Evolutionary conservation across 2,888 invertebrate species (phyloP), one percentile per base, ranked within the genome.

Genomic region (Troides aeacus): DNA sequence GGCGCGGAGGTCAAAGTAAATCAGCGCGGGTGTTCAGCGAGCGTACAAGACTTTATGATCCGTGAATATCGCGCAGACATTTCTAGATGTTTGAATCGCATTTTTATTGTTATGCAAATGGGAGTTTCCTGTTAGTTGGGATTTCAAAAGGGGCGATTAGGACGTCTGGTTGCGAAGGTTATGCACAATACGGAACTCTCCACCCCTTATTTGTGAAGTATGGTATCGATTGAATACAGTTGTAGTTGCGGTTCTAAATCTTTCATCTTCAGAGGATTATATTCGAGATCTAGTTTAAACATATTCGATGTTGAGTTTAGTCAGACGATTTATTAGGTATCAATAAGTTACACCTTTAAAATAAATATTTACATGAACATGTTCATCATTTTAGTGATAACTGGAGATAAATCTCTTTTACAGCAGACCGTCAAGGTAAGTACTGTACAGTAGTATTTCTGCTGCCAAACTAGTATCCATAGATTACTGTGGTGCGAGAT

Each of bases 51-150:
- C 88, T 92, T 92, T 92, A 92, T 92, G 92, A 90, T 89, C 92
- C 92, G 92, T 91, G 92, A 92, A 92, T 91, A 92, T 90, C 90
- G 88, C 89, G 77, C 86, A 87, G 86, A 90, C 91, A 90, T 92
- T 91, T 89, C 90, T 91, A 90, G 92, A 91, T 91, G 91, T 90
- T 89, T 85, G 89, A 89, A 92, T 90, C 90, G 90, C 87, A 89
- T 92, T 92, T 92, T 92, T 92, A 92, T 92, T 92, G 92, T 92
- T 90, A 92, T 92, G 91, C 90, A 91, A 92, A 92, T 91, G 86
- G 84, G 90, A 88, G 89, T 90, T 92, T 91, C 84, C 91, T 87
- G 90, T 91, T 92, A 92, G 90, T 91, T 90, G 89, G 90, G 87
- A 90, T 91, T 90, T 91, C 90, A 87, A 92, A 92, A 90, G 91